Evolutionary conservation across 2,888 invertebrate genomes (phyloP), one percentile per base, ranked within the genome.

Genomic region (Hydrotaea cyrtoneurina): DNA sequence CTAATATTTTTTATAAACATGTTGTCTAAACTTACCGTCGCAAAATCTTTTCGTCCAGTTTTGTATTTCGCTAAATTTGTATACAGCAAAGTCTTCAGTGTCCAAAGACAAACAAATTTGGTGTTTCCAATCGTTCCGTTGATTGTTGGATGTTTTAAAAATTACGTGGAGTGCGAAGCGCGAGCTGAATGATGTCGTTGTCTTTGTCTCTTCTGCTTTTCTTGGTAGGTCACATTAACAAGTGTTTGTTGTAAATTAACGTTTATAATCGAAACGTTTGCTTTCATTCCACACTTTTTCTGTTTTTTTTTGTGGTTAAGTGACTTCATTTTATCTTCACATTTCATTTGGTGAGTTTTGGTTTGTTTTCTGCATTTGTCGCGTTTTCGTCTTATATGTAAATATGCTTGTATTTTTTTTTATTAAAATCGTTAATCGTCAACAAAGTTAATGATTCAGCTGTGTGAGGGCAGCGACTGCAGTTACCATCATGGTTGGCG

Each of bases 161-260:
- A 11, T 50, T 50, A 50, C 50, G n/a, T 50, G 2, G 50, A 8
- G 13, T 1, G 13, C 15, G n/a, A 50, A 50, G n/a, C 50, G 31
- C 31, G 31, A 50, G n/a, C n/a, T 50, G n/a, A 43, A 2, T 39
- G 39, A 8, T 39, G 39, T 39, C 10, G 39, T 39, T 39, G 39
- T 3, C 2, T 39, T 31, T 31, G 31, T 31, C 7, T 31, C 31
- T 4, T 31, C 31, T 2, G 2, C 31, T 31, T 31, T 31, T 31
- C 31, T 53, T 8, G 53, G 2, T 4, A 4, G 17, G 2, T 53
- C 53, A 55, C 10, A 55, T 55, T 55, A 55, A 55, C 55, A 55
- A 21, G 55, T 55, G 55, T 55, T 59, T 59, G 59, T 59, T 59
- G 59, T 59, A 23, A 55, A 15, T 59, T 59, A 59, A 59, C 15